Conservation (phyloP, 2,113 vertebrate genomes). For the Hippocampus comes region DNA sequence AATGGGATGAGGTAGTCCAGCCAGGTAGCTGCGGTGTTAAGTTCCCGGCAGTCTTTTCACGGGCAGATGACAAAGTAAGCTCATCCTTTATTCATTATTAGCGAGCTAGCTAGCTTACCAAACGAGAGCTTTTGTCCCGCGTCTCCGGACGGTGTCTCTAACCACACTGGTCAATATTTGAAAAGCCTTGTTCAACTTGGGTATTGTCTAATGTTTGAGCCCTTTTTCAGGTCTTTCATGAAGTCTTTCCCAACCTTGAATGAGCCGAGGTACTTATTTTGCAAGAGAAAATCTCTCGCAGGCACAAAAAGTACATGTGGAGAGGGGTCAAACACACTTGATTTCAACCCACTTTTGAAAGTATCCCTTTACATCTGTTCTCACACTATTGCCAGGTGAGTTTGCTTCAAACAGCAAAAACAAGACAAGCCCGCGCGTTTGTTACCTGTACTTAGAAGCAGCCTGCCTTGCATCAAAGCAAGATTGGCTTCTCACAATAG, state of each 20-base stretch:
- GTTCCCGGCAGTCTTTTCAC: conserved; percentile 38
- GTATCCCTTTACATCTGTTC: too few relatives aligned
- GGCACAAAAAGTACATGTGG: too few relatives aligned
- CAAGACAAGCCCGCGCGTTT: too few relatives aligned
- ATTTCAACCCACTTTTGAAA: too few relatives aligned
- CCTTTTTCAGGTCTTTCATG: neutral
- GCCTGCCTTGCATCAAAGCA: neutral
- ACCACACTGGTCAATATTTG: conserved; percentile 54
- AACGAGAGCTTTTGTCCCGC: conserved; percentile 48
- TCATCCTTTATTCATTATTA: conserved; percentile 53
- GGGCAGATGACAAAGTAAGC: conserved; percentile 47
- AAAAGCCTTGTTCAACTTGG: conserved; percentile 42
- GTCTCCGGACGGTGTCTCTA: conserved; percentile 36
- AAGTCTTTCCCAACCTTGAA: neutral
- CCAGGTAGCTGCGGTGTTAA: conserved; percentile 33
- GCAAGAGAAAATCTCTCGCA: neutral
- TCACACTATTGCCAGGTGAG: too few relatives aligned
- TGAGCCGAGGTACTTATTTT: too few relatives aligned
- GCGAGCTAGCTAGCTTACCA: conserved; percentile 21
- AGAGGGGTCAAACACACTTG: neutral
- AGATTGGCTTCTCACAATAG: neutral
- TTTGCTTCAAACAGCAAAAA: too few relatives aligned
- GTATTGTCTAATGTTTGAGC: neutral
- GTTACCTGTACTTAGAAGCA: neutral
- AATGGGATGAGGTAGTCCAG: conserved; percentile 14